phyloP scores from a whole-genome alignment of 2,888 invertebrate species.

The Therioaphis trifolii region DNA sequence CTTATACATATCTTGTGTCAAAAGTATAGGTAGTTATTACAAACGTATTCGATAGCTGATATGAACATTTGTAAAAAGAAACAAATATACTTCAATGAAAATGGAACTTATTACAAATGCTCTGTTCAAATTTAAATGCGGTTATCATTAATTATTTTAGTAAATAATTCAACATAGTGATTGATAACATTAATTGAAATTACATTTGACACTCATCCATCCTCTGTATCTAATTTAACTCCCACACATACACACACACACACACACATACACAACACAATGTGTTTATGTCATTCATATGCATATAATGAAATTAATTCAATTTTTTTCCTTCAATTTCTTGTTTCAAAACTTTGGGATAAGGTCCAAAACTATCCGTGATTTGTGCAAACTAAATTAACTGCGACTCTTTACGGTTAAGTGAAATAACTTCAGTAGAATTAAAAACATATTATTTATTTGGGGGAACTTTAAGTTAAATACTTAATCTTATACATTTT shows the following conservation, averaged over 20 bases:
- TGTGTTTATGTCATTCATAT: no score
- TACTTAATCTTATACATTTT: no score
- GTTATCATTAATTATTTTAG: not conserved
- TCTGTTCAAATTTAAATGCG: not conserved
- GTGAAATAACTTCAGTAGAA: not conserved
- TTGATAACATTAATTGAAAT: constrained; percentile 12
- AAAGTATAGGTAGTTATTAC: no score
- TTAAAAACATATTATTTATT: constrained; percentile 16
- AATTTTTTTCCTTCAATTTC: constrained; percentile 17
- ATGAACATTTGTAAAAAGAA: no score
- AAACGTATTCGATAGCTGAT: no score
- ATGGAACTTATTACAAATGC: no score
- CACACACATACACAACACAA: no score
- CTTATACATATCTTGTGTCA: no score
- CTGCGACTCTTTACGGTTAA: not conserved
- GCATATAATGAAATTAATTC: not conserved
- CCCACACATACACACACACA: no score
- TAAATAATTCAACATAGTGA: not conserved
- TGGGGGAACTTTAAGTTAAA: not conserved
- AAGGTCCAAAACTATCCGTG: constrained; percentile 25
- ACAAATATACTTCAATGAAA: not conserved
- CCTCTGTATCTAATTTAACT: no score
- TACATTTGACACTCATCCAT: no score
- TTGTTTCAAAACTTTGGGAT: constrained; percentile 40
- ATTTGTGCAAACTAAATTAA: constrained; percentile 26